Evolutionary conservation across 2,113 vertebrate species (phyloP).

Genomic region (Rutilus rutilus): DNA sequence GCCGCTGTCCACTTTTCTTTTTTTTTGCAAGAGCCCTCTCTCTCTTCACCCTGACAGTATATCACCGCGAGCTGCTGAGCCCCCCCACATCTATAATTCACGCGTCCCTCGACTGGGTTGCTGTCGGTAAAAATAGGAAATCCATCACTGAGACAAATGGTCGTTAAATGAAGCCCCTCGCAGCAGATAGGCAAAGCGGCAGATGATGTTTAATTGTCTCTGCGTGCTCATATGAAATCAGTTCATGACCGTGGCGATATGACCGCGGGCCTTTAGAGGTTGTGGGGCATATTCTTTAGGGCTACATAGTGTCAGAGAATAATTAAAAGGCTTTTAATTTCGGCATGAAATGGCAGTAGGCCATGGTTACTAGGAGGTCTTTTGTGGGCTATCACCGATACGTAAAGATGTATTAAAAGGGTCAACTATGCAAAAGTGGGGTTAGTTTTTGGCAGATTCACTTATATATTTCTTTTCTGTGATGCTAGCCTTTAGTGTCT

Average conservation of each 20-base stretch:
- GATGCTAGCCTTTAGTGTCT: too few relatives aligned
- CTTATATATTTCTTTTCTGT: neutral
- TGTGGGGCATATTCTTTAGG: conserved; percentile 9
- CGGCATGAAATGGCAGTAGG: conserved; percentile 2
- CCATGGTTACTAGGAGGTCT: neutral
- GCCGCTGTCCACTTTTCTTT: conserved; percentile 1
- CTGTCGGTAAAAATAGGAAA: conserved; percentile 62
- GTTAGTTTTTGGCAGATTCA: neutral
- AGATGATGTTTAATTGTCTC: conserved; percentile 61
- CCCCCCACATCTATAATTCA: conserved; percentile 60
- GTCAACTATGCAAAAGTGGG: neutral
- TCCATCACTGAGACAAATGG: conserved; percentile 58
- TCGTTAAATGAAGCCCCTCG: conserved; percentile 66
- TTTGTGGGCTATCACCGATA: neutral
- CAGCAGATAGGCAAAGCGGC: conserved; percentile 53
- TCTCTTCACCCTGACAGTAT: conserved; percentile 50
- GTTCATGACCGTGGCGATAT: conserved; percentile 29
- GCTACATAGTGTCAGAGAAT: conserved; percentile 28
- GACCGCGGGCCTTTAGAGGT: conserved; percentile 17
- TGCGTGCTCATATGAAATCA: conserved; percentile 54
- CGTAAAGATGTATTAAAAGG: neutral
- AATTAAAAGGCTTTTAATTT: conserved; percentile 49
- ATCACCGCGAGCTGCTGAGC: conserved; percentile 43
- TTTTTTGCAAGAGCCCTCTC: conserved; percentile 57
- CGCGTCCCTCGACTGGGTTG: conserved; percentile 39